Percentiles rank a stretch among this genome's conserved stretches.
Conservation (phyloP, 2,113 vertebrate genomes). For the Pachyramphus minor region DNA sequence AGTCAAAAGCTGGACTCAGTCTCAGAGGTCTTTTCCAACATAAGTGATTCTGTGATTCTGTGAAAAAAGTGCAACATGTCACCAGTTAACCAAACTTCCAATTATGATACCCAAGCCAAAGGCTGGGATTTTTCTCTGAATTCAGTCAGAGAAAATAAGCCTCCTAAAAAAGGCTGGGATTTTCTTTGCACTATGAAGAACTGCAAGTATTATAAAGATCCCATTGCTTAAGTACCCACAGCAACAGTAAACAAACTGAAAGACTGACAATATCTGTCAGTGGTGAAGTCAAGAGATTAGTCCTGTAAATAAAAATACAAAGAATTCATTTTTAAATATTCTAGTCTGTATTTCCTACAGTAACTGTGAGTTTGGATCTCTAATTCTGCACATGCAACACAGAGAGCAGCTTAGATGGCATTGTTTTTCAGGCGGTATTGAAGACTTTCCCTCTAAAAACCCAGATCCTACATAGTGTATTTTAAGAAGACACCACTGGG, state of each 20-base stretch:
- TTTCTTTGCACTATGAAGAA: neutral
- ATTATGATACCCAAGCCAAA: neutral
- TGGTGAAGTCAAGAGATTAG: neutral
- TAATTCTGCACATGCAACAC: neutral
- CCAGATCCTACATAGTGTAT: neutral
- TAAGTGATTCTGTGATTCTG: neutral
- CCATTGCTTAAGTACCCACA: neutral
- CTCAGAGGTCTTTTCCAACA: neutral
- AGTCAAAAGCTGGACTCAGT: neutral
- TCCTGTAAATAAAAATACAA: neutral
- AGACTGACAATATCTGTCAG: neutral
- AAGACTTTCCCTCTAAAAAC: neutral
- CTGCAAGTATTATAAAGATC: neutral
- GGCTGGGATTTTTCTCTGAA: neutral
- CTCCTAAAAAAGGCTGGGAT: neutral
- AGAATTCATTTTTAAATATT: neutral
- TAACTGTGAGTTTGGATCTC: neutral
- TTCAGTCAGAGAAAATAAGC: neutral
- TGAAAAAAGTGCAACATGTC: neutral
- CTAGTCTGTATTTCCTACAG: neutral
- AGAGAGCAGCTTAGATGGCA: neutral
- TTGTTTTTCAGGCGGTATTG: neutral
- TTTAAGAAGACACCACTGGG: neutral
- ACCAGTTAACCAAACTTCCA: neutral
- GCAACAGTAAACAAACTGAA: neutral